Percentiles rank a stretch among this genome's conserved stretches.
Conservation (phyloP, 2,888 invertebrate species). For the Cephus rjabovi region DNA sequence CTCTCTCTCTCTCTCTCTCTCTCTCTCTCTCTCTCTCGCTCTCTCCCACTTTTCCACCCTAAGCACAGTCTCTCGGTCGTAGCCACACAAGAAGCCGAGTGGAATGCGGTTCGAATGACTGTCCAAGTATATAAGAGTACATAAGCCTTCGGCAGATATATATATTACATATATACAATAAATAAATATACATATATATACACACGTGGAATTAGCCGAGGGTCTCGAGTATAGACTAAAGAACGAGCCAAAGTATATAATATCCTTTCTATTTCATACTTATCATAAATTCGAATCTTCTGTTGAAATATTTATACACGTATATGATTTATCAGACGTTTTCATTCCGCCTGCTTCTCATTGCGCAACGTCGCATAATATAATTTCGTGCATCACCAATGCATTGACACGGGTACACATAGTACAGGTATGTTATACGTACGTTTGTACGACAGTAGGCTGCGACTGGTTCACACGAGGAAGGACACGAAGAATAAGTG, state of each 20-base stretch:
- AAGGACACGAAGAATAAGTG: not conserved
- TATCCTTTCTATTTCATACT: not conserved
- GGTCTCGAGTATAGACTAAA: not conserved
- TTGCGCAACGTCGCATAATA: not conserved
- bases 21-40: not conserved
- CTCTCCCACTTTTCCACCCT: constrained; percentile 1
- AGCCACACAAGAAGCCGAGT: constrained; percentile 21
- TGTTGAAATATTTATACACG: not conserved
- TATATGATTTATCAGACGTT: not conserved
- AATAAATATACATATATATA: not conserved
- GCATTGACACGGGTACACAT: not conserved
- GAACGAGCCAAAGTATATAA: not conserved
- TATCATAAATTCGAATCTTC: not conserved
- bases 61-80: constrained; percentile 1
- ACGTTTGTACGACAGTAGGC: not conserved
- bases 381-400: not conserved
- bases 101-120: constrained; percentile 24
- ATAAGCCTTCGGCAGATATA: not conserved
- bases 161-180: not conserved
- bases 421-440: not conserved
- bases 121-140: constrained; percentile 6
- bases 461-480: constrained; percentile 12
- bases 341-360: not conserved
- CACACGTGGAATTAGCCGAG: not conserved
- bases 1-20: not conserved